Evolutionary conservation across 92 coral and sea anemone genomes (phyloP).

Genomic region (Palythoa heliodiscus): DNA sequence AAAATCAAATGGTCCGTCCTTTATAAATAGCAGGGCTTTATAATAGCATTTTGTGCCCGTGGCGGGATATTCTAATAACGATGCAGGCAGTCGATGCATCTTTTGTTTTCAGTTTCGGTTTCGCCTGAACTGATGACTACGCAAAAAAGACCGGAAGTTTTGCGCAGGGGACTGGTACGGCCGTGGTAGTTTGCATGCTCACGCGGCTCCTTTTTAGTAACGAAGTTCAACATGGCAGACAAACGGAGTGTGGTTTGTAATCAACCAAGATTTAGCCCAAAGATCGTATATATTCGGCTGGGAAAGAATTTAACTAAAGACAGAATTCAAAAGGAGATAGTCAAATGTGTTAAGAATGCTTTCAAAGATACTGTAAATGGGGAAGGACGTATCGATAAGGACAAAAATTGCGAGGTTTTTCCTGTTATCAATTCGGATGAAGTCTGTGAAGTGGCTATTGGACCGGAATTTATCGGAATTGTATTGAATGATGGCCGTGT

Average conservation of each 20-base stretch:
- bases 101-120: not conserved
- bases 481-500: constrained; percentile 84
- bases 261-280: constrained; percentile 55
- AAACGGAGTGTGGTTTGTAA: constrained; percentile 27
- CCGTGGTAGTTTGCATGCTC: not conserved
- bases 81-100: too few relatives aligned
- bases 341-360: constrained; percentile 68
- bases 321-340: constrained; percentile 71
- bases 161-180: constrained; percentile 17
- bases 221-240: constrained; percentile 76
- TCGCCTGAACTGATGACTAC: not conserved
- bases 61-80: too few relatives aligned
- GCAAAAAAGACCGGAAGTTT: constrained; percentile 32
- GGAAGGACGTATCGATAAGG: constrained; percentile 46
- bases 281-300: constrained; percentile 75
- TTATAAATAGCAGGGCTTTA: too few relatives aligned
- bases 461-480: constrained; percentile 80
- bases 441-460: constrained; percentile 80
- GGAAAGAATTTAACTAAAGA: constrained; percentile 89
- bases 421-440: constrained; percentile 59
- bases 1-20: too few relatives aligned
- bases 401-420: constrained; percentile 63
- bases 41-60: too few relatives aligned
- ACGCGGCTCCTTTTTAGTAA: constrained; percentile 8
- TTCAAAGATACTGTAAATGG: constrained; percentile 47